phyloP scores from a whole-genome alignment of 2,888 invertebrate genomes.

The Acleris emargana region DNA sequence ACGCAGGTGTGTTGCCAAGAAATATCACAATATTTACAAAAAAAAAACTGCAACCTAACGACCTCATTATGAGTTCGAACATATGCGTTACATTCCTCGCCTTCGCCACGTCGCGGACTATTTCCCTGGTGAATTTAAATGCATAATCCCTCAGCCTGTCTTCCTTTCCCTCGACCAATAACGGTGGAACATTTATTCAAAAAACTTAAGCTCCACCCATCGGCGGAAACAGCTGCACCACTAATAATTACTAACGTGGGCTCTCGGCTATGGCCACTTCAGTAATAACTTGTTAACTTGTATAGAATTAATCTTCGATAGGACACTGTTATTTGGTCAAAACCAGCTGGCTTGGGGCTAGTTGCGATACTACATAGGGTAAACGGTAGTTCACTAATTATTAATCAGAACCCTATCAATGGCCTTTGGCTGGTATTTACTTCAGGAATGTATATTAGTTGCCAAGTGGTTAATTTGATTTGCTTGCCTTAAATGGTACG shows the following conservation, averaged over 20 bases:
- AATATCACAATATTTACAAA: slow-evolving; percentile 27
- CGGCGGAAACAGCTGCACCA: slow-evolving; percentile 80
- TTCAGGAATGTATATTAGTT: slow-evolving; percentile 32
- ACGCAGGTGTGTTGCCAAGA: slow-evolving; percentile 16
- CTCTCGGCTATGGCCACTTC: slow-evolving; percentile 66
- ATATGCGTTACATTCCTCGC: slow-evolving; percentile 76
- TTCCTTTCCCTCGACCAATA: slow-evolving; percentile 69
- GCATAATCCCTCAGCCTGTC: slow-evolving; percentile 70
- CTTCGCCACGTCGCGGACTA: slow-evolving; percentile 65
- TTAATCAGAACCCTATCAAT: slow-evolving; percentile 11
- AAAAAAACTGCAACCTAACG: slow-evolving; percentile 44
- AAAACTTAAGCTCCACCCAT: slow-evolving; percentile 71
- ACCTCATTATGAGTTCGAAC: slow-evolving; percentile 62
- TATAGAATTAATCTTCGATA: slow-evolving; percentile 42
- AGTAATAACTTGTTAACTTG: slow-evolving; percentile 55
- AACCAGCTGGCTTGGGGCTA: slow-evolving; percentile 47
- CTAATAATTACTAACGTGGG: slow-evolving; percentile 77
- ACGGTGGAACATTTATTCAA: slow-evolving; percentile 73
- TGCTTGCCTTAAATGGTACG: slow-evolving; percentile 1
- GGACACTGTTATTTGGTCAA: slow-evolving; percentile 48
- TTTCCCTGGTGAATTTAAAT: slow-evolving; percentile 80
- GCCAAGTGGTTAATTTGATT: slow-evolving; percentile 21
- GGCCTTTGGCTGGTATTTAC: slow-evolving; percentile 22
- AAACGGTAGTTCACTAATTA: slow-evolving; percentile 36
- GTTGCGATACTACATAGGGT: slow-evolving; percentile 28